Evolutionary conservation across 2,797 vertebrate genomes (phyloP), one percentile per base, ranked within the genome.

Genomic region (Neosilurus mollespiculum): DNA sequence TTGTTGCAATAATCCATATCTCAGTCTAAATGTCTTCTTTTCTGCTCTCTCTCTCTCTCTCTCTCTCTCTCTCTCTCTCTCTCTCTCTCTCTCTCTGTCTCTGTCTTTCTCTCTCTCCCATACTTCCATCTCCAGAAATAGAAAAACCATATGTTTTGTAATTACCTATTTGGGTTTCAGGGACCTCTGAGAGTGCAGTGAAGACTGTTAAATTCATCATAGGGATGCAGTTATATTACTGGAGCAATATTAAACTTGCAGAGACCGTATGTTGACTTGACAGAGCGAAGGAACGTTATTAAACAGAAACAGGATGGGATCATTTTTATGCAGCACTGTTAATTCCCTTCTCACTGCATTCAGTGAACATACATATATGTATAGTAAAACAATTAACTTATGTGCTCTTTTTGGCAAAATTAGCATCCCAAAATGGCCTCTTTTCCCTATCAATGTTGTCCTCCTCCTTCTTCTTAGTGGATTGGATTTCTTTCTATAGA

Each of bases 141-240:
- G 43, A 43, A 64, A 79, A 79, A 66, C 61, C 59, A 66, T 72
- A 80, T 80, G 59, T 80, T 79, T 66, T 54, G 83, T 73, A 80
- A 80, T 80, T 80, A 84, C 59, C 49, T 79, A 22, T 78, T 62
- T 62, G 77, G 77, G 72, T 84, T 80, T 84, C n/a, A 14, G 76
- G 67, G 76, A 59, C 64, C 30, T 59, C 81, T n/a, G 58, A 53
- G 43, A 64, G 67, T 18, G 80, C 58, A 16, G 0, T 10, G 75
- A 77, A 59, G 71, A 16, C 61, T 54, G 14, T 75, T 24, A 75
- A 51, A 67, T 18, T 76, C 80, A 83, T 83, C 81, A 37, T 26
- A 54, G 62, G 78, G 59, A 54, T n/a, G 70, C 70, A 76, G 78
- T 61, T 43, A 77, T 59, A n/a, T 76, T 37, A 64, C 65, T 71